Evolutionary conservation across 2,113 vertebrate genomes (phyloP).

Genomic region (Eonycteris spelaea): DNA sequence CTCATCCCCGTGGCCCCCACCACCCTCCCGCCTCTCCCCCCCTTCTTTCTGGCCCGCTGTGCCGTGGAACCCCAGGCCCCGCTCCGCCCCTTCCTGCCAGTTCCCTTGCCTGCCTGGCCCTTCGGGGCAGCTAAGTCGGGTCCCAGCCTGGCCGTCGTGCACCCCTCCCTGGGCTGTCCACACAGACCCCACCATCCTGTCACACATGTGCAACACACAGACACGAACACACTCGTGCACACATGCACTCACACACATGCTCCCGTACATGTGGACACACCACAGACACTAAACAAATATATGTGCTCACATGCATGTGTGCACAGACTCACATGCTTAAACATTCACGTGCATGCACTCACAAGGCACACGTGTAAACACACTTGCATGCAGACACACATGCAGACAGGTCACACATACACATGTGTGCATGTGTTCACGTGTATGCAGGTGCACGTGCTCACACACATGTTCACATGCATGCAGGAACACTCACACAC

Average conservation of each 20-base stretch:
- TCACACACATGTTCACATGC: accelerated
- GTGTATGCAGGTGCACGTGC: too few species aligned
- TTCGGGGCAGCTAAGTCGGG: neutral
- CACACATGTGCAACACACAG: accelerated
- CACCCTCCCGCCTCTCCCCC: neutral
- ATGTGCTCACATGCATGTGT: accelerated
- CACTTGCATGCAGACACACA: accelerated
- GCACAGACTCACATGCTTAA: accelerated
- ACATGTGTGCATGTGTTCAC: too few species aligned
- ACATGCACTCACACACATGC: neutral
- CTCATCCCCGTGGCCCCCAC: accelerated
- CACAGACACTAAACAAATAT: too few species aligned
- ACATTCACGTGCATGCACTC: too few species aligned
- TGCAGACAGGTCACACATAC: accelerated
- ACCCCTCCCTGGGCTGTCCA: neutral
- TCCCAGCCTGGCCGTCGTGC: neutral
- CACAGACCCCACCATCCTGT: accelerated
- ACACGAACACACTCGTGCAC: neutral
- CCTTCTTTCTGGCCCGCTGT: accelerated
- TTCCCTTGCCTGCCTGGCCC: neutral
- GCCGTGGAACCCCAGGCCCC: accelerated
- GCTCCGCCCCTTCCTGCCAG: neutral
- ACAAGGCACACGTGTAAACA: too few species aligned
- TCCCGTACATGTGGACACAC: too few species aligned
- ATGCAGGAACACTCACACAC: too few species aligned